These are phyloP conservation scores for Ondatra zibethicus DNA, from an alignment of 2,113 vertebrate genomes.

Conservation along the genomic window DNA sequence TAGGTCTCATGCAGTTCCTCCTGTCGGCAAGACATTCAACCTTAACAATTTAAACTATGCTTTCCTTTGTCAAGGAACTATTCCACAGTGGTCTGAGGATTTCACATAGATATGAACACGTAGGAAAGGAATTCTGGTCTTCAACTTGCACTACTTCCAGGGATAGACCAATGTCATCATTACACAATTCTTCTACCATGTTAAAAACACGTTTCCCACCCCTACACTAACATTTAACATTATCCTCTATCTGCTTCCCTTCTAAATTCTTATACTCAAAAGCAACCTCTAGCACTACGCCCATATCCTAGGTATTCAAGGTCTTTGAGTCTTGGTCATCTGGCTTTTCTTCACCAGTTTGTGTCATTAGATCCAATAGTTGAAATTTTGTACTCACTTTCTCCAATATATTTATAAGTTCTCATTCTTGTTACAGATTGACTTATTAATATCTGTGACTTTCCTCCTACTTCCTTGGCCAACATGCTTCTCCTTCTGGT, in stretches of 20 bases:
- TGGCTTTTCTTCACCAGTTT: not conserved
- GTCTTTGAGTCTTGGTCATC: not conserved
- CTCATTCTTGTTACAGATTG: not conserved
- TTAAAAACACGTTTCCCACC: not conserved
- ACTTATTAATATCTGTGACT: not conserved
- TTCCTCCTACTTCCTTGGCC: not conserved
- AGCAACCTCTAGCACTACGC: not conserved
- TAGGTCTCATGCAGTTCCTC: not conserved
- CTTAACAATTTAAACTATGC: not conserved
- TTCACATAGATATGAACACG: not conserved
- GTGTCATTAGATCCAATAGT: not conserved
- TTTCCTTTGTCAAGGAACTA: not conserved
- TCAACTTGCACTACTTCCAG: not conserved
- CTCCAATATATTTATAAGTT: not conserved
- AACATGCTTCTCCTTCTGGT: not conserved
- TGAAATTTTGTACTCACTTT: not conserved
- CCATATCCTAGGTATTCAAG: not conserved
- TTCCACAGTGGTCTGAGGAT: not conserved
- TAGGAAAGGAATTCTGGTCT: not conserved
- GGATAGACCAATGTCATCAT: not conserved
- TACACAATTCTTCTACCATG: not conserved
- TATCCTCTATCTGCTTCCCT: not conserved
- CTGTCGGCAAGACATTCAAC: not conserved
- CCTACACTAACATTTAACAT: not conserved
- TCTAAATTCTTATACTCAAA: not conserved